Evolutionary conservation across 37 sponge, comb jelly and placozoan species (phyloP).

Genomic region (Halisarca cf. caerulea): DNA sequence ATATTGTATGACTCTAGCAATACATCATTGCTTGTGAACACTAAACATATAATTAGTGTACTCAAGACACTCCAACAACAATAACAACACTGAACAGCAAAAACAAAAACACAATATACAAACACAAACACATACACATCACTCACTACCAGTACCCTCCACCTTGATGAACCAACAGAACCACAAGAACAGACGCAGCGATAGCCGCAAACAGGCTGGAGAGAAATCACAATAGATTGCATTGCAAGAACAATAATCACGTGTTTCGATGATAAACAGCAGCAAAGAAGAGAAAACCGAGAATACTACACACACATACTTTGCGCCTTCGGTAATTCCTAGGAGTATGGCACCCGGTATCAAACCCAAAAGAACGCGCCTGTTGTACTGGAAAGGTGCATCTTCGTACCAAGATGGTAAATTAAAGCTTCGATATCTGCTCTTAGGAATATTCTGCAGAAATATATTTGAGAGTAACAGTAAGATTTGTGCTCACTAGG

Average conservation of each 20-base stretch:
- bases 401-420: slow-evolving; percentile 56
- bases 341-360: slow-evolving; percentile 60
- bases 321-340: slow-evolving; percentile 45
- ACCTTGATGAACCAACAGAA: slow-evolving; percentile 11
- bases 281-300: too few relatives aligned
- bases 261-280: too few relatives aligned
- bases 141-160: slow-evolving; percentile 19
- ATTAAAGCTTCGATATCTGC: background rate
- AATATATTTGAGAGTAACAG: too few relatives aligned
- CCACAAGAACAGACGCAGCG: background rate
- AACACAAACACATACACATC: background rate
- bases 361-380: slow-evolving; percentile 40
- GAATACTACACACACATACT: too few relatives aligned
- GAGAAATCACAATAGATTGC: background rate
- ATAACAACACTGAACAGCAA: too few relatives aligned
- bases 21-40: too few relatives aligned
- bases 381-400: slow-evolving; percentile 58
- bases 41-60: too few relatives aligned
- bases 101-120: too few relatives aligned
- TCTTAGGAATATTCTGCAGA: background rate
- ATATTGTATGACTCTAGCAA: too few relatives aligned
- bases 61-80: too few relatives aligned
- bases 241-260: too few relatives aligned
- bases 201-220: background rate
- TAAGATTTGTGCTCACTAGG: too few relatives aligned